A percentile compares a stretch with the other conserved stretches of the same genome.
phyloP scores from a whole-genome alignment of 2,888 invertebrate genomes.

The Hyppa rectilinea region DNA sequence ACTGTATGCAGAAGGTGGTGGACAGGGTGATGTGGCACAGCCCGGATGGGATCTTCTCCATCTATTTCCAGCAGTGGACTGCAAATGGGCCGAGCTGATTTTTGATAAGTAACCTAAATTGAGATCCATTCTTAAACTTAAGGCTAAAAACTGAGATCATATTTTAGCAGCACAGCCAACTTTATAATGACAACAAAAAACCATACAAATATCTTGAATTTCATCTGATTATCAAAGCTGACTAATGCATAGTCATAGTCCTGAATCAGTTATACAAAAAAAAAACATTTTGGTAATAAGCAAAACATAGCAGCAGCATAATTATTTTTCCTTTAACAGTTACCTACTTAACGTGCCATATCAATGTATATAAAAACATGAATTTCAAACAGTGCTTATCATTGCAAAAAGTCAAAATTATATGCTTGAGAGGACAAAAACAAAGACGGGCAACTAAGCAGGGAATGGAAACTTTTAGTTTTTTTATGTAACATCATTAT shows the following conservation, averaged over 20 bases:
- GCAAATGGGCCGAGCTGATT: neutral
- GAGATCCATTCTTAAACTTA: neutral
- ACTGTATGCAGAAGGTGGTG: neutral
- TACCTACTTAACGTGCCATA: neutral
- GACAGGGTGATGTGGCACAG: no score
- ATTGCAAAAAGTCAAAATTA: conserved; percentile 4
- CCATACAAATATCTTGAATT: no score
- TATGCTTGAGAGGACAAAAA: conserved; percentile 13
- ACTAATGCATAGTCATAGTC: neutral
- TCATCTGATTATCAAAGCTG: neutral
- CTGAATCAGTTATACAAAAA: neutral
- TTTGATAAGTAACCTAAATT: neutral
- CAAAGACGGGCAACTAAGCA: conserved; percentile 1
- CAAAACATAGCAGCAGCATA: neutral
- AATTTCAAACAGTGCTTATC: neutral
- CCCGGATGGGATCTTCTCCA: no score
- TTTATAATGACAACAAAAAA: neutral
- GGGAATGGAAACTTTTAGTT: neutral
- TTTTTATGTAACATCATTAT: neutral
- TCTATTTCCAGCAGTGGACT: neutral
- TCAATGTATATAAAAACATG: neutral
- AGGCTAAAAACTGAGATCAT: neutral
- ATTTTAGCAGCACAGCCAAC: no score
- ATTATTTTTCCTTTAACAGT: neutral
- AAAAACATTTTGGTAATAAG: neutral